Base-by-base conservation (phyloP, 2,888 invertebrate genomes). In the Parasteatoda lunata region DNA sequence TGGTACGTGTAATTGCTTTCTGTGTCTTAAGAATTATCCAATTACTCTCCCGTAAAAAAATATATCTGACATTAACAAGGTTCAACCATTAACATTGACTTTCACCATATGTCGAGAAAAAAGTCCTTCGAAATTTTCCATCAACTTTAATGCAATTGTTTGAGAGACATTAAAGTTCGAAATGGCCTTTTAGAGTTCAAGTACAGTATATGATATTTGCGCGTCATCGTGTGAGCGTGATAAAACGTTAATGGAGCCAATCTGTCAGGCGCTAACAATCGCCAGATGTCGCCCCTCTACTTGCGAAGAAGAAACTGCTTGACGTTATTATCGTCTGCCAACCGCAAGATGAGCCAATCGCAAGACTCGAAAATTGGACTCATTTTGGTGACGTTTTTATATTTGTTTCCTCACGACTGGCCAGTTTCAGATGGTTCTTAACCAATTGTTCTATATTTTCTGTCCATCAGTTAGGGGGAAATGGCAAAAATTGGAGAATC, bases 211-310 rank as follows among this genome's bases (percentile, higher is more conserved):
- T 47, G 5, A 64, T 59, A 30, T 45, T 64, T 59, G 73, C 49
- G 73, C 72, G 65, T 69, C 81, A 73, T 66, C 75, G 66, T 54
- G 69, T 75, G 81, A 52, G 66, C 77, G 83, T 83, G 83, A 77
- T 77, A 65, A 71, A 71, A 52, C 76, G 59, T 76, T 83, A 77
- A 83, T 83, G 83, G 83, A 83, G 83, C 83, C 77, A 83, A 83
- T 83, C 77, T 83, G 70, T 83, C 83, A 77, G 77, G 83, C 77
- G 77, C 77, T 83, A 83, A 83, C 83, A 83, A 83, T 83, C 82
- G 68, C 83, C 83, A 83, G 83, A 83, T 83, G 83, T 77, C 77
- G 83, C 65, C 65, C 65, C 65, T 65, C 66, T 52, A 48, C 65
- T 59, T 49, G 71, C 15, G 49, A 49, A 71, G 71, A 69, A 81